Base-by-base conservation (phyloP, 1,140 invertebrate genomes). In the Camponotus pennsylvanicus region DNA sequence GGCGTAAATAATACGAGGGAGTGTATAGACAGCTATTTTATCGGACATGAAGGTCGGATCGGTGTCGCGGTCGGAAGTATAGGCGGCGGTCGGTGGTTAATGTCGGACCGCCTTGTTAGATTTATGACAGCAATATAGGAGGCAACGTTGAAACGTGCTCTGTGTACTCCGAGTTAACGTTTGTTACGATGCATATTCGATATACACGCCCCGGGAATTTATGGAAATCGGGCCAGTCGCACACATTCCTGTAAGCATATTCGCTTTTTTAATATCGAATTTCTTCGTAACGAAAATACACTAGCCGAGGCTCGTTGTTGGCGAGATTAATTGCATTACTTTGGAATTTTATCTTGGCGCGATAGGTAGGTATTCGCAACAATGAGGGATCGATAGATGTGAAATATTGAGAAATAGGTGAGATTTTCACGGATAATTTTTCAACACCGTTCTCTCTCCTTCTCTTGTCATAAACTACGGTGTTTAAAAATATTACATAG, bases 121-220 rank as follows among this genome's bases (percentile, higher is more conserved):
- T 94, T 94, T 94, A 94, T 94, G 89, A 86, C 73, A 88, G 93
- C 91, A 93, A 94, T 94, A 93, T 94, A 92, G 91, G 71, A 66
- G 78, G 80, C 86, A 67, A 88, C 88, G 91, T 90, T 91, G 92
- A 90, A 92, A 92, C 87, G 89, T 91, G 88, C 88, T 67, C 42
- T 67, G 57, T 64, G 59, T 34, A 61, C 59, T 66, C 34, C n/a
- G 88, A 79, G 8, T 59, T 52, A 67, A 59, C 45, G 76, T 73
- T 86, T 69, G 45, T 86, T 86, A 73, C 49, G 34, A 71, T 61
- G 57, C 45, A 42, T 42, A 42, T 86, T 66, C 49, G 49, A 89
- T 85, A 55, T 59, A 67, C 21, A 45, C 42, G 32, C 32, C 79
- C 27, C 40, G 42, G 49, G 21, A 78, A 86, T 77, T 82, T 76